Evolutionary conservation across 2,888 invertebrate species (phyloP), one percentile per base, ranked within the genome.

Genomic region (Drosophila eohydei): DNA sequence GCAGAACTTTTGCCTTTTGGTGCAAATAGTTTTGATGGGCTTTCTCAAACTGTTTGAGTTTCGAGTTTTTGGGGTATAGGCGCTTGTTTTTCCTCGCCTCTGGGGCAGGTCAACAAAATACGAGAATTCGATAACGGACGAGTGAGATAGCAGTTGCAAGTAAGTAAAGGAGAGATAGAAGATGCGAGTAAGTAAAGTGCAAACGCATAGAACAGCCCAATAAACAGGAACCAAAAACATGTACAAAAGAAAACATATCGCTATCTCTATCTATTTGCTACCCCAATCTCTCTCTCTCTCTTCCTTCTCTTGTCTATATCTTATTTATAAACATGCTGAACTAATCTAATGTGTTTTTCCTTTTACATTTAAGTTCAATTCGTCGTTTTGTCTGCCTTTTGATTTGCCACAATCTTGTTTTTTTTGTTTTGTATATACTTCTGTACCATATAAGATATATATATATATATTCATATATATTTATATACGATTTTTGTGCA

Each of bases 11-110:
- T 58, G 54, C 76, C 44, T 64, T 69, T 54, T 74, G 68, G 65
- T 68, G 72, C 38, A 71, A 71, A 88, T 88, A 81, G 82, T 81
- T 82, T 76, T 62, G 71, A 58, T 70, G 71, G 60, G 60, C 52
- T 26, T 38, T 40, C 54, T 32, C 26, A 44, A 56, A 58, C 40
- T 12, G 30, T 71, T 44, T 59, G 50, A 58, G 46, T 58, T 62
- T 71, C 38, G 46, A 38, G 46, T 71, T 69, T 68, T 50, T 26
- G 48, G 57, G 38, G 30, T 34, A 51, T 34, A 51, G 4, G 21
- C 34, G 34, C 21, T 40, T 51, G 8, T 36, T 32, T 30, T 5
- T 30, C 1, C 44, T 46, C 54, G 60, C 79, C 48, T 34, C 41
- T 36, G 3, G 38, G 56, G 38, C 12, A 32, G 59, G 66, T 46